Percentiles rank a stretch among this genome's conserved stretches.
Conservation (phyloP, 1,140 invertebrate species). For the Globodera ellingtonae region DNA sequence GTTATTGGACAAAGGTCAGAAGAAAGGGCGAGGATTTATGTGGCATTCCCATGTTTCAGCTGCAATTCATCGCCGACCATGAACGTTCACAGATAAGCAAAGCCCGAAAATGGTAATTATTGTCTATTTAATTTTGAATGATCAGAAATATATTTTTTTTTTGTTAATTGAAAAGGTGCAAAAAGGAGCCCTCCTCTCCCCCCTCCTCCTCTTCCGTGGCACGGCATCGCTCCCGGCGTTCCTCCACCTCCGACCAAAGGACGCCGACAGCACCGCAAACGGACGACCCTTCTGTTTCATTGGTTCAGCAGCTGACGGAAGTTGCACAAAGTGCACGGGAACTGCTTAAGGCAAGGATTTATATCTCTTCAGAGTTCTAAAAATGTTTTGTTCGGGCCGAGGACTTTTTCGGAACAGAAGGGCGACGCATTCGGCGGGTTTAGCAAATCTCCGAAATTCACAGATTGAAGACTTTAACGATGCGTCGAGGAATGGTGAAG, state of each 20-base stretch:
- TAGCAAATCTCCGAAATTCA: neutral
- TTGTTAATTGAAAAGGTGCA: conserved; percentile 4
- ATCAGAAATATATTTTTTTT: neutral
- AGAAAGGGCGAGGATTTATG: neutral
- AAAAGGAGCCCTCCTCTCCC: conserved; percentile 12
- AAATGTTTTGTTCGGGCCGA: neutral
- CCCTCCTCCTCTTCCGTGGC: neutral
- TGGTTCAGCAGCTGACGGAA: conserved; percentile 28
- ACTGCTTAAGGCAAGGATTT: conserved; percentile 8
- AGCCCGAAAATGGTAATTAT: conserved; percentile 11
- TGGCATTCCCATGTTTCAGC: conserved; percentile 1
- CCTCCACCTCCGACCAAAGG: too few relatives aligned
- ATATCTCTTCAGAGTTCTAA: neutral
- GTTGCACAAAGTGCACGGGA: conserved; percentile 26
- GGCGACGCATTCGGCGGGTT: neutral
- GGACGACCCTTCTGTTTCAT: neutral
- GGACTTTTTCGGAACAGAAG: neutral
- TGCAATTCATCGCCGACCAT: conserved; percentile 31
- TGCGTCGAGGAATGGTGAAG: too few relatives aligned
- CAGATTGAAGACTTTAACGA: too few relatives aligned
- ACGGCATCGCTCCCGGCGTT: neutral
- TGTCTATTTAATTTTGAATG: neutral
- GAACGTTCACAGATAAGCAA: conserved; percentile 26
- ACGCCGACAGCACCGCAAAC: neutral
- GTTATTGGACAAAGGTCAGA: conserved; percentile 38